Percentiles rank a stretch among this genome's conserved stretches.
Evolutionary conservation across 2,888 invertebrate genomes (phyloP).

Genomic region (Apodemia hepburni): DNA sequence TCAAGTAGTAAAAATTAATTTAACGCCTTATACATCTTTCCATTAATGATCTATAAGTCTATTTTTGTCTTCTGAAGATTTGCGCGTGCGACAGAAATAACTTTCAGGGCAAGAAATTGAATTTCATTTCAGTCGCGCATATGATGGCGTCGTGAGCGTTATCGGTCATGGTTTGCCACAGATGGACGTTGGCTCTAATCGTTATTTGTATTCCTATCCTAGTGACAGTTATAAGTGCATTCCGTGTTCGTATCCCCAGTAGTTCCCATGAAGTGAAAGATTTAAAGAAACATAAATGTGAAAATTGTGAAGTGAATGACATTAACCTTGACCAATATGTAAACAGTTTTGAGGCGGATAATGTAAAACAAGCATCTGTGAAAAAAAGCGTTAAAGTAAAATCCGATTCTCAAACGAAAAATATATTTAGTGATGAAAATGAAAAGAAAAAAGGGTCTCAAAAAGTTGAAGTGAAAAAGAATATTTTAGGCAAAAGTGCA

Average conservation of each 20-base stretch:
- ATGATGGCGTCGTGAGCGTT: constrained; percentile 73
- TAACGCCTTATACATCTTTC: constrained; percentile 41
- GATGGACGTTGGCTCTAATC: constrained; percentile 72
- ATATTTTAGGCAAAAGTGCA: constrained; percentile 5
- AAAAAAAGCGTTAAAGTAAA: constrained; percentile 52
- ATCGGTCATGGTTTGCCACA: constrained; percentile 67
- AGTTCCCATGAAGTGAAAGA: constrained; percentile 44
- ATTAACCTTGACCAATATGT: constrained; percentile 50
- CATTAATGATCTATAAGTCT: constrained; percentile 55
- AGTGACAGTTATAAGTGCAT: constrained; percentile 76
- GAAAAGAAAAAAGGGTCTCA: not conserved
- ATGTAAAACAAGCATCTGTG: constrained; percentile 45
- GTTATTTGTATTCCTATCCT: constrained; percentile 68
- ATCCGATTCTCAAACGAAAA: constrained; percentile 26
- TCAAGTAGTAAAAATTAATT: constrained; percentile 43
- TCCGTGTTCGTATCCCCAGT: constrained; percentile 72
- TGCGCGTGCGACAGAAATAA: constrained; percentile 55
- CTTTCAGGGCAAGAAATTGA: constrained; percentile 48
- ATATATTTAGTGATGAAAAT: constrained; percentile 2
- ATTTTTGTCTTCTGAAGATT: constrained; percentile 47
- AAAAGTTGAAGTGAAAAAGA: constrained; percentile 12
- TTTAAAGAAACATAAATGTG: constrained; percentile 59
- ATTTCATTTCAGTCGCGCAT: constrained; percentile 55
- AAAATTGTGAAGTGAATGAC: constrained; percentile 62
- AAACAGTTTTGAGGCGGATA: constrained; percentile 60